Percentiles rank a stretch among this genome's conserved stretches.
phyloP scores from a whole-genome alignment of 35 echinoderm and acorn worm species.

The Holothuria glaberrima region DNA sequence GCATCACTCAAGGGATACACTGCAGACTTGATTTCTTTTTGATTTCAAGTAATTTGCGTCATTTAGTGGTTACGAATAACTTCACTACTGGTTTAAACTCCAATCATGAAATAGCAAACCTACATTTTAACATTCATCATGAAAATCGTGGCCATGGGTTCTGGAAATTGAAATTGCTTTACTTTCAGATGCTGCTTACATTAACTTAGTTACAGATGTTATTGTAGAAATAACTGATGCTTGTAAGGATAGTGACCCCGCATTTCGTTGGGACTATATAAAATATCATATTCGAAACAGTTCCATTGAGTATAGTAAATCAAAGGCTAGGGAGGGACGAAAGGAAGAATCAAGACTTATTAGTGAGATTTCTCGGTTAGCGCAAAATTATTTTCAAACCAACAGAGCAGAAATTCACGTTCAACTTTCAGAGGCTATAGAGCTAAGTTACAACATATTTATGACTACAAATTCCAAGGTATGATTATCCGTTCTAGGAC shows the following conservation, averaged over 20 bases:
- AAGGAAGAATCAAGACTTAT: background rate
- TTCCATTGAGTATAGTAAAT: background rate
- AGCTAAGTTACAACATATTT: background rate
- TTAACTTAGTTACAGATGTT: background rate
- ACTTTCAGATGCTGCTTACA: background rate
- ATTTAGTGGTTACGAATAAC: too few relatives aligned
- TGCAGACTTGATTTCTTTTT: too few relatives aligned
- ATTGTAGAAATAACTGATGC: background rate
- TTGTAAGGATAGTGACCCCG: too few relatives aligned
- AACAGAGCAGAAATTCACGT: background rate
- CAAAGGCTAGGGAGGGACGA: background rate
- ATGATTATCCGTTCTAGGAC: too few relatives aligned
- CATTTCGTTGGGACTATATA: too few relatives aligned
- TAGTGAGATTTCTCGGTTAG: too few relatives aligned
- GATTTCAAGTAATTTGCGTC: background rate
- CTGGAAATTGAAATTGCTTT: constrained; percentile 13
- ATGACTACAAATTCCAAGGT: too few relatives aligned
- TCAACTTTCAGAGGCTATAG: too few relatives aligned
- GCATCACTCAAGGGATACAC: too few relatives aligned
- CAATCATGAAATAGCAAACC: background rate
- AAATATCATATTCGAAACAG: background rate
- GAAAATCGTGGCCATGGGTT: background rate
- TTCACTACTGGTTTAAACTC: background rate
- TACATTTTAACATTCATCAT: background rate
- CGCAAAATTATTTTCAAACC: background rate